Evolutionary conservation across 2,797 vertebrate genomes (phyloP), one percentile per base, ranked within the genome.

Genomic region (Pangasius larnaudii): DNA sequence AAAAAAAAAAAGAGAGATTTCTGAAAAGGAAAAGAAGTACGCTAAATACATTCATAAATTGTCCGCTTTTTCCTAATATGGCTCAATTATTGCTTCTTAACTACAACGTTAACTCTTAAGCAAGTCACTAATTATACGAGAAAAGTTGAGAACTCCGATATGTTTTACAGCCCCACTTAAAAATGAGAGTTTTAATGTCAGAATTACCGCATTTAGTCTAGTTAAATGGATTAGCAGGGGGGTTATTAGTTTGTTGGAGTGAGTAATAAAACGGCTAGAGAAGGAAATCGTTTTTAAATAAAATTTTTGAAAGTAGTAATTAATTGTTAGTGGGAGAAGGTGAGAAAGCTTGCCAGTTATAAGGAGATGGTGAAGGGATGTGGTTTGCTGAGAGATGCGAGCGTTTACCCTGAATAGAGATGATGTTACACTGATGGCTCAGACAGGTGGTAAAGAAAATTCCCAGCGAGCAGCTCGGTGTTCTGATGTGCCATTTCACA

Each of bases 1-100:
- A 94, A 69, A 71, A 71, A 53, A 46, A 78, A 86, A n/a, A 42
- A 4, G 71, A 59, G 79, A 93, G 92, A 92, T 90, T 89, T 93
- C 93, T 94, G 92, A 89, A 90, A 86, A 87, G 90, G 89, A 86
- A 86, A 89, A 92, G 93, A 89, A 93, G 91, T 85, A 90, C 93
- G 93, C 93, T 95, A 94, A 95, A 91, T 87, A 91, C 93, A 93
- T 95, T 95, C 87, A 85, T 93, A 92, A 95, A 92, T 90, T 85
- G 94, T 95, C 95, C 86, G 39, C 94, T 95, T 94, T 91, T 95
- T 92, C 93, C 95, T 96, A 96, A 96, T 96, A 94, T 83, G 81
- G 93, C 91, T 93, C 93, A 94, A 94, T 95, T 95, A 94, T 95
- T 93, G 93, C 93, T 94, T 94, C 94, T 95, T 95, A 95, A 92